phyloP scores from a whole-genome alignment of 2,888 invertebrate species.

The Crossocerus cetratus region DNA sequence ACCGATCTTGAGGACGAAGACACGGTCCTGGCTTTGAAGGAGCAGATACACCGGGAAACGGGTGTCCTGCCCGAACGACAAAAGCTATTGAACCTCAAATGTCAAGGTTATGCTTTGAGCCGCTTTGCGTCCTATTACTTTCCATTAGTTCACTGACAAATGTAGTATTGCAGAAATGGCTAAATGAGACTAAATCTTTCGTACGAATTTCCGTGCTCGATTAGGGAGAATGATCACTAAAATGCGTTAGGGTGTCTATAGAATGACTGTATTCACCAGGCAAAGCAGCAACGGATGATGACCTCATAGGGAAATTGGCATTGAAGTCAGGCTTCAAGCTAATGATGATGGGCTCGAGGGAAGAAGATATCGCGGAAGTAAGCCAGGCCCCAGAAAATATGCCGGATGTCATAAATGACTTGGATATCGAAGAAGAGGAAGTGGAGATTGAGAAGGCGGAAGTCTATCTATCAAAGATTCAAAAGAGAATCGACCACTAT shows the following conservation, averaged over 20 bases:
- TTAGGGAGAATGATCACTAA: not conserved
- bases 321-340: constrained; percentile 93
- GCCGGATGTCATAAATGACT: constrained; percentile 93
- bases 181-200: not conserved
- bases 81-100: constrained; percentile 94
- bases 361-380: constrained; percentile 92
- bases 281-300: constrained; percentile 89
- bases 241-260: constrained; percentile 34
- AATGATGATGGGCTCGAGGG: constrained; percentile 98
- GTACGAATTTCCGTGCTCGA: not conserved
- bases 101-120: constrained; percentile 84
- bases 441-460: constrained; percentile 83
- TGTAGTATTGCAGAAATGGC: not conserved
- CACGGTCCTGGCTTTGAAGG: constrained; percentile 90
- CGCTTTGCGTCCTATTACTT: constrained; percentile 5
- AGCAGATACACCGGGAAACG: constrained; percentile 90
- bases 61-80: constrained; percentile 95
- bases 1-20: constrained; percentile 86
- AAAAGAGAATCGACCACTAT: constrained; percentile 90
- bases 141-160: not conserved
- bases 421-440: constrained; percentile 93
- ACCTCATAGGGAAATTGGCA: constrained; percentile 85
- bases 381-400: constrained; percentile 88
- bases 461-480: constrained; percentile 88
- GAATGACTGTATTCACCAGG: constrained; percentile 79